These are phyloP conservation scores for Coelinius sp. DNA, from an alignment of 2,888 invertebrate genomes.

Conservation along the genomic window DNA sequence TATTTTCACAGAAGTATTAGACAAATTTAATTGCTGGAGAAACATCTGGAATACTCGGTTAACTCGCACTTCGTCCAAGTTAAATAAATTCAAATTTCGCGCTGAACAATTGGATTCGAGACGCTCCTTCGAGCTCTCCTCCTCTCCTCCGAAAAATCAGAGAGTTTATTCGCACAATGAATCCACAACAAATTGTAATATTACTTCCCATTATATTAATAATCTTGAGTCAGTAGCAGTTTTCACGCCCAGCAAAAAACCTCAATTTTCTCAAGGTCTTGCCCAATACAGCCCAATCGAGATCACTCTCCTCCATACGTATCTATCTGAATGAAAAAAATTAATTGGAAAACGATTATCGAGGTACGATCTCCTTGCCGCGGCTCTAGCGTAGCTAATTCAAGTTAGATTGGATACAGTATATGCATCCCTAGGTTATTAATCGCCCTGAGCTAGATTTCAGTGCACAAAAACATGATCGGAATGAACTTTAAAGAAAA, in stretches of 20 bases:
- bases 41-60: not conserved
- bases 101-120: no score
- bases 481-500: not conserved
- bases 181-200: no score
- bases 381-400: constrained; percentile 49
- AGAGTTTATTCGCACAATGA: no score
- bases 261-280: not conserved
- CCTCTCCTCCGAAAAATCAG: no score
- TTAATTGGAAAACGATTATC: constrained; percentile 65
- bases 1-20: not conserved
- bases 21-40: not conserved
- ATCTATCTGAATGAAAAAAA: constrained; percentile 54
- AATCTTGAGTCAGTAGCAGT: no score
- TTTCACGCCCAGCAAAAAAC: no score
- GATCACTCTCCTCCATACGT: not conserved
- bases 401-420: constrained; percentile 46
- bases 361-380: constrained; percentile 44
- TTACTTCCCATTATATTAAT: no score
- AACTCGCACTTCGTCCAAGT: no score
- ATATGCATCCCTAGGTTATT: constrained; percentile 35
- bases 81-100: not conserved
- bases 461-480: constrained; percentile 29
- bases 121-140: no score
- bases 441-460: constrained; percentile 32
- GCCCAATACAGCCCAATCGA: not conserved